phyloP scores from a whole-genome alignment of 2,888 invertebrate species.

The Atrina japonica region DNA sequence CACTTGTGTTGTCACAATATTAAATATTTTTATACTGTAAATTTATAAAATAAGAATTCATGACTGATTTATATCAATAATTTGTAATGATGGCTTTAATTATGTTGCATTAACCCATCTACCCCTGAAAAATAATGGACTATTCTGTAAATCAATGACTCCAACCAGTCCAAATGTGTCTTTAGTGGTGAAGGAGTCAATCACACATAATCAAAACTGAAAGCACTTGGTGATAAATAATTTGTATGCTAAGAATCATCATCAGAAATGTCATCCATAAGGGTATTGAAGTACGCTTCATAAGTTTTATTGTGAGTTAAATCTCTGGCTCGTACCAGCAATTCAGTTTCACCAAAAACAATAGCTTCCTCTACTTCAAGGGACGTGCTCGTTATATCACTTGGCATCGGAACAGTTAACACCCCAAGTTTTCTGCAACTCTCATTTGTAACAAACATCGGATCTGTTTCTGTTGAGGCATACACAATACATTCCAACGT shows the following conservation, averaged over 20 bases:
- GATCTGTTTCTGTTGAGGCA: conserved; percentile 29
- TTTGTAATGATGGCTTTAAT: no score
- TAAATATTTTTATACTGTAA: no score
- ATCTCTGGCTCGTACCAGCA: conserved; percentile 22
- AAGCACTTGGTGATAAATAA: no score
- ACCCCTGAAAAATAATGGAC: no score
- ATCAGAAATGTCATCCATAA: conserved; percentile 1
- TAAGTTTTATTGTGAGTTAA: conserved; percentile 8
- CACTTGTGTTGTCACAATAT: no score
- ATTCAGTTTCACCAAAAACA: conserved; percentile 49
- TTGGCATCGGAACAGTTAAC: conserved; percentile 35
- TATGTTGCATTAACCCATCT: no score
- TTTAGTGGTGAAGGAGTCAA: no score
- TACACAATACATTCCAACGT: conserved; percentile 32
- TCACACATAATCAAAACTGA: no score
- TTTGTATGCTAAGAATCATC: neutral
- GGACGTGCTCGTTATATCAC: neutral
- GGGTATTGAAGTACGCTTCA: conserved; percentile 15
- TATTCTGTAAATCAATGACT: no score
- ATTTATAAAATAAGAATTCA: no score
- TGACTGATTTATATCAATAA: no score
- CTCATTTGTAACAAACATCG: conserved; percentile 36
- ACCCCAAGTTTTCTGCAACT: conserved; percentile 37
- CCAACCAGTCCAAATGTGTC: no score
- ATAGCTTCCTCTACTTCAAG: conserved; percentile 39